These are phyloP conservation scores for Azorinus chamasolen DNA, from an alignment of 2,888 invertebrate genomes.

Conservation along the genomic window DNA sequence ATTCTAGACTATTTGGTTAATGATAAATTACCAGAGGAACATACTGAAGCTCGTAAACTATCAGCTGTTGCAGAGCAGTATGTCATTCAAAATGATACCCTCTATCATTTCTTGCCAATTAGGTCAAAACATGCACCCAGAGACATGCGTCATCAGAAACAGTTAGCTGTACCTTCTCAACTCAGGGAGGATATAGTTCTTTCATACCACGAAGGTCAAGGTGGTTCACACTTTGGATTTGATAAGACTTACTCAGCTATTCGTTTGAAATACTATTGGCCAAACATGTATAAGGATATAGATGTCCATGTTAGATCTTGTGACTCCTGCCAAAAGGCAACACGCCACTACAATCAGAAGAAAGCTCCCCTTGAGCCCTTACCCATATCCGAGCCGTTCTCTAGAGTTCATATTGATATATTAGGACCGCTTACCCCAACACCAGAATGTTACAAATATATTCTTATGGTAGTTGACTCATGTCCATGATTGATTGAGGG, in stretches of 20 bases:
- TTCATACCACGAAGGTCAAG: slow-evolving; percentile 40
- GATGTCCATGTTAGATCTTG: slow-evolving; percentile 30
- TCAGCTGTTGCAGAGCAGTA: too few relatives aligned
- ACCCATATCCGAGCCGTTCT: slow-evolving; percentile 28
- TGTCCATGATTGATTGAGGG: slow-evolving; percentile 59
- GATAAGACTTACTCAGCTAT: slow-evolving; percentile 6
- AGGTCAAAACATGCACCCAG: too few relatives aligned
- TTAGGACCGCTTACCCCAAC: slow-evolving; percentile 25
- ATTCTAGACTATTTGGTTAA: too few relatives aligned
- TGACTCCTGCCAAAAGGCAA: slow-evolving; percentile 28
- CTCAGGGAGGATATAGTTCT: slow-evolving; percentile 34
- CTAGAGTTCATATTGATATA: slow-evolving; percentile 49
- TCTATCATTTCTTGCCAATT: too few relatives aligned
- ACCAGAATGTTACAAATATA: slow-evolving; percentile 4
- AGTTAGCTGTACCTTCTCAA: slow-evolving; percentile 36
- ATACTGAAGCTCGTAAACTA: too few relatives aligned
- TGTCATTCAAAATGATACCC: too few relatives aligned
- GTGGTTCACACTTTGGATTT: slow-evolving; percentile 28
- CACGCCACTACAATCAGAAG: slow-evolving; percentile 5
- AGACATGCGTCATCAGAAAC: neutral
- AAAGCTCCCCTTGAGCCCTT: slow-evolving; percentile 30
- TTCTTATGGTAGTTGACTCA: slow-evolving; percentile 47
- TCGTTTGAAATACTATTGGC: slow-evolving; percentile 39
- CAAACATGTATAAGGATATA: slow-evolving; percentile 28
- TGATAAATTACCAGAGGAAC: too few relatives aligned